Evolutionary conservation across 2,113 vertebrate genomes (phyloP).

Genomic region (Scophthalmus maximus): DNA sequence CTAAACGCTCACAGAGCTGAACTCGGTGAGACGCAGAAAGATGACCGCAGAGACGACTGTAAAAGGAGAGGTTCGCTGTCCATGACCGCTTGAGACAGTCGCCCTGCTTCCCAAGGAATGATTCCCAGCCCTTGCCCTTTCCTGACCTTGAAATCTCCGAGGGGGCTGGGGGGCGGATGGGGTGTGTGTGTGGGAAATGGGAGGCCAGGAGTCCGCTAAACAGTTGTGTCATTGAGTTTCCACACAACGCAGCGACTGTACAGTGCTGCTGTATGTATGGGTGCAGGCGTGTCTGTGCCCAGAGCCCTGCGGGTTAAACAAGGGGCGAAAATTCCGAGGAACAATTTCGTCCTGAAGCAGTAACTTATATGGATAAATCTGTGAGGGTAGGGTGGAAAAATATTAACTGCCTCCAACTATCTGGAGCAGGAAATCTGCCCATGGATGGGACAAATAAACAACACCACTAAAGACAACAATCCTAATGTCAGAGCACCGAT

Average conservation of each 20-base stretch:
- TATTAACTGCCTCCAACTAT: constrained; percentile 23
- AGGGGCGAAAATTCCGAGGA: constrained; percentile 47
- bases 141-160: constrained; percentile 79
- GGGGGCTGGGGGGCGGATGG: constrained; percentile 41
- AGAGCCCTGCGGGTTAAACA: constrained; percentile 42
- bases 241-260: constrained; percentile 45
- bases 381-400: constrained; percentile 1
- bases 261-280: constrained; percentile 25
- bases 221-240: constrained; percentile 80
- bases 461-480: constrained; percentile 59
- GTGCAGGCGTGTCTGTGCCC: constrained; percentile 51
- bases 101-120: constrained; percentile 74
- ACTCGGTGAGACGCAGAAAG: background rate
- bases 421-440: constrained; percentile 61
- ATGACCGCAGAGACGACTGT: constrained; percentile 23
- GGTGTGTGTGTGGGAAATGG: constrained; percentile 77
- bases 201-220: constrained; percentile 74
- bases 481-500: constrained; percentile 44
- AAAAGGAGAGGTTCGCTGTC: constrained; percentile 41
- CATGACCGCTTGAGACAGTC: constrained; percentile 42
- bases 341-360: constrained; percentile 31
- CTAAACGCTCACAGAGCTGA: constrained; percentile 27
- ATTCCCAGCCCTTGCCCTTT: constrained; percentile 71
- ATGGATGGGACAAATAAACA: constrained; percentile 67
- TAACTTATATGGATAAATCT: constrained; percentile 70